A percentile compares a stretch with the other conserved stretches of the same genome.
phyloP scores from a whole-genome alignment of 2,113 vertebrate genomes.

The Pao palembangensis region DNA sequence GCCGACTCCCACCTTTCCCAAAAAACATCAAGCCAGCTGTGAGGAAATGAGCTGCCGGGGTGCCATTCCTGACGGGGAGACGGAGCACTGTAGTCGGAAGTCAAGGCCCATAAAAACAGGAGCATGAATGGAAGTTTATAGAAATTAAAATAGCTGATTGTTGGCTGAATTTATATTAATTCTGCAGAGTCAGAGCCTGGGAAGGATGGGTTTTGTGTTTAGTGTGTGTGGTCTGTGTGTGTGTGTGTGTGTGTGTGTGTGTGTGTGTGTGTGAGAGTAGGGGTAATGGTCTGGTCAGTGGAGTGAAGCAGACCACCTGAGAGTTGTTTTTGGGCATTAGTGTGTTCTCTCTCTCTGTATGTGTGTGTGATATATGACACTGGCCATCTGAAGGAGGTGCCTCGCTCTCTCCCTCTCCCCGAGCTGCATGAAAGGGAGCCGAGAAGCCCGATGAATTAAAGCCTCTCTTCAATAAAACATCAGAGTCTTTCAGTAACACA shows the following conservation, averaged over 20 bases:
- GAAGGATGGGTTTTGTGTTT: conserved; percentile 53
- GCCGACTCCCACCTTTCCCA: conserved; percentile 17
- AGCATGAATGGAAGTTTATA: too few relatives aligned
- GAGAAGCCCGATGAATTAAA: conserved; percentile 75
- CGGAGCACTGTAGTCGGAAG: neutral
- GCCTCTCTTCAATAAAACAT: conserved; percentile 82
- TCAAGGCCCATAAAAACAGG: neutral
- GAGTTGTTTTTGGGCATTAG: conserved; percentile 80
- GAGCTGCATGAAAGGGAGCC: conserved; percentile 74
- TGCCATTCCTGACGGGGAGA: conserved; percentile 17
- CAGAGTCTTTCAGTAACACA: conserved; percentile 79
- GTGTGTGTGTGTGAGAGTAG: conserved; percentile 32
- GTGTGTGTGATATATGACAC: conserved; percentile 72
- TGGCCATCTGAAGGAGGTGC: conserved; percentile 72
- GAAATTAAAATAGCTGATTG: too few relatives aligned
- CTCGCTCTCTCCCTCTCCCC: conserved; percentile 64
- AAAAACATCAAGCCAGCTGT: conserved; percentile 50
- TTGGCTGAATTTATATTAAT: conserved; percentile 55
- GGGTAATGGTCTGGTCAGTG: conserved; percentile 75
- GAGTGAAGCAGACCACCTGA: conserved; percentile 80
- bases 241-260: conserved; percentile 24
- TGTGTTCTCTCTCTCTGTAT: conserved; percentile 49
- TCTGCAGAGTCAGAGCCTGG: conserved; percentile 10
- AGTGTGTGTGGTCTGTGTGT: conserved; percentile 62
- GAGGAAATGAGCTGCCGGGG: conserved; percentile 52